Evolutionary conservation across 2,888 invertebrate genomes (phyloP), one percentile per base, ranked within the genome.

Genomic region (Ophion slaviceki): DNA sequence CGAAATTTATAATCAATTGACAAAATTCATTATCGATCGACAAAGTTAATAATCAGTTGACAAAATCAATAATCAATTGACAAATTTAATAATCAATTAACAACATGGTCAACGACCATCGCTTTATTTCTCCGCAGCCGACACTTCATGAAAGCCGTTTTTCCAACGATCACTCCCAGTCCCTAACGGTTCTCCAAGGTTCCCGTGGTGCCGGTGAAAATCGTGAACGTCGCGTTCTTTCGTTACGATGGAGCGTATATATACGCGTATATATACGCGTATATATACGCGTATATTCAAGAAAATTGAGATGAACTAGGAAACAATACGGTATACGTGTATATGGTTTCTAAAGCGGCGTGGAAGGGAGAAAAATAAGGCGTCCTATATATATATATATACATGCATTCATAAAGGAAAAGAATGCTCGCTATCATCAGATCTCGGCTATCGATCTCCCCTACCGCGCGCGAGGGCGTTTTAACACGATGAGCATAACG

Each of bases 401-500:
- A 3, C 0, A 75, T 24, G 61, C 47, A 53, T 53, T 45, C n/a
- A 53, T 53, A 75, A 66, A 80, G 72, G 68, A 85, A 85, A 80
- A 80, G 74, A 61, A 45, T 68, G 80, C 82, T 82, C 82, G 82
- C 53, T 53, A 82, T 86, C 79, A 78, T 59, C 59, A 71, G 80
- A 71, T 80, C 76, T 70, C 61, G 74, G 14, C 79, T 28, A 84
- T 84, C 75, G 83, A 84, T 84, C 61, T 70, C 68, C 62, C 64
- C n/a, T 32, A 53, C 59, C 36, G 28, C 71, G 14, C n/a, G 14
- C 62, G 71, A 57, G 72, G 80, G 75, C 64, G 64, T 80, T 80
- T 81, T 84, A 84, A 84, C 84, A 84, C 84, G 84, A 76, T 76
- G 53, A 84, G 80, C 78, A 87, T 87, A 87, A 87, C 87, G 87